A percentile compares a stretch with the other conserved stretches of the same genome.
phyloP scores from a whole-genome alignment of 2,113 vertebrate species.

The Leptocoma aspasia region DNA sequence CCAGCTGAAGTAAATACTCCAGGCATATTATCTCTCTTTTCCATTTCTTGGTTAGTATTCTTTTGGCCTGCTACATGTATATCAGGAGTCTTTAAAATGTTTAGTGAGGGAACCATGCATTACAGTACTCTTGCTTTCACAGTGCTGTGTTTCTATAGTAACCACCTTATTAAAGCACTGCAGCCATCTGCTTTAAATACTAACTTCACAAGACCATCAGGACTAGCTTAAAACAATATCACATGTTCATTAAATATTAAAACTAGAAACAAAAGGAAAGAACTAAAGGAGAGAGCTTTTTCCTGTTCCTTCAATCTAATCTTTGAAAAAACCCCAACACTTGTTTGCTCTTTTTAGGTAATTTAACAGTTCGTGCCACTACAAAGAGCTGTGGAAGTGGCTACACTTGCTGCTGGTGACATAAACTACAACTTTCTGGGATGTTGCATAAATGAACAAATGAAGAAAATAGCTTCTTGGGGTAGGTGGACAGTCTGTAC shows the following conservation, averaged over 20 bases:
- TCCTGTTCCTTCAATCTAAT: background rate
- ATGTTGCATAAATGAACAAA: background rate
- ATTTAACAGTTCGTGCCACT: background rate
- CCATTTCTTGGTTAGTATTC: background rate
- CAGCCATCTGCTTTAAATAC: constrained; percentile 89
- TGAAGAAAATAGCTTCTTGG: background rate
- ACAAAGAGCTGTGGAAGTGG: background rate
- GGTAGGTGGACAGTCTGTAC: background rate
- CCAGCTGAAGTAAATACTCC: constrained; percentile 33
- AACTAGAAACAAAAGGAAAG: constrained; percentile 66
- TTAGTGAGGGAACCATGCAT: constrained; percentile 61
- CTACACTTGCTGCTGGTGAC: background rate
- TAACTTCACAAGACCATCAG: constrained; percentile 72
- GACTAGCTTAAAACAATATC: constrained; percentile 63
- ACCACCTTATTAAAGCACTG: constrained; percentile 79
- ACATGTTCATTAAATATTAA: constrained; percentile 77
- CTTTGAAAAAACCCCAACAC: background rate
- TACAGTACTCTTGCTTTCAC: constrained; percentile 81
- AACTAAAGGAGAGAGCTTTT: constrained; percentile 5
- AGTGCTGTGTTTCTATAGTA: constrained; percentile 76
- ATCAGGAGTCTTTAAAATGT: constrained; percentile 75
- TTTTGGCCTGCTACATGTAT: constrained; percentile 29
- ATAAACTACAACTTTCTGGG: background rate
- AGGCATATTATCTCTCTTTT: background rate
- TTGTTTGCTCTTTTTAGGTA: background rate